Conservation (phyloP, 2,113 vertebrate genomes). For the Aramus guarauna region DNA sequence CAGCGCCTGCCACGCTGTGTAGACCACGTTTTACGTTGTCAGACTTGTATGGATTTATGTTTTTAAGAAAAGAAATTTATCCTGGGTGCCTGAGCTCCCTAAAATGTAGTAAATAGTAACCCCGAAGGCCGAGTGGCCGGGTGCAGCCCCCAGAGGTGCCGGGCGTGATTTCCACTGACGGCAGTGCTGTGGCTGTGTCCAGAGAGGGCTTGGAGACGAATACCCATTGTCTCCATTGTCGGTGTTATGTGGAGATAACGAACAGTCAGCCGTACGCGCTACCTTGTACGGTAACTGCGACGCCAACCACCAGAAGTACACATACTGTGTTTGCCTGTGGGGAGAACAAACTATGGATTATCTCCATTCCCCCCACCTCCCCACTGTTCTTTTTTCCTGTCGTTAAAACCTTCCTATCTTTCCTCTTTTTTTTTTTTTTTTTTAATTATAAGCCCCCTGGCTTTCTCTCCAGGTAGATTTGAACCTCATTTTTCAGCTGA, state of each 20-base stretch:
- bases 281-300: accelerated
- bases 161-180: not conserved
- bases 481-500: not conserved
- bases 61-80: not conserved
- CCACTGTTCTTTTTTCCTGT: not conserved
- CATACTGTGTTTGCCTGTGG: not conserved
- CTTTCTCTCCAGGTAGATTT: not conserved
- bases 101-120: not conserved
- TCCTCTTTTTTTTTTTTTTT: no score
- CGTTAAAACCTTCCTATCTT: not conserved
- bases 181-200: not conserved
- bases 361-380: no score
- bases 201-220: not conserved
- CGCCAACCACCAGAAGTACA: no score
- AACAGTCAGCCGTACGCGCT: no score
- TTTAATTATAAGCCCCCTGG: no score
- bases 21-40: not conserved
- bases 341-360: not conserved
- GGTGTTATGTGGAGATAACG: not conserved
- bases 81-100: not conserved
- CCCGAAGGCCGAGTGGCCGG: not conserved
- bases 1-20: not conserved
- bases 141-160: not conserved
- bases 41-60: not conserved
- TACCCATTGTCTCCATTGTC: no score